A percentile compares a stretch with the other conserved stretches of the same genome.
Evolutionary conservation across 2,113 vertebrate genomes (phyloP).

Genomic region (Megatriorchis doriae): DNA sequence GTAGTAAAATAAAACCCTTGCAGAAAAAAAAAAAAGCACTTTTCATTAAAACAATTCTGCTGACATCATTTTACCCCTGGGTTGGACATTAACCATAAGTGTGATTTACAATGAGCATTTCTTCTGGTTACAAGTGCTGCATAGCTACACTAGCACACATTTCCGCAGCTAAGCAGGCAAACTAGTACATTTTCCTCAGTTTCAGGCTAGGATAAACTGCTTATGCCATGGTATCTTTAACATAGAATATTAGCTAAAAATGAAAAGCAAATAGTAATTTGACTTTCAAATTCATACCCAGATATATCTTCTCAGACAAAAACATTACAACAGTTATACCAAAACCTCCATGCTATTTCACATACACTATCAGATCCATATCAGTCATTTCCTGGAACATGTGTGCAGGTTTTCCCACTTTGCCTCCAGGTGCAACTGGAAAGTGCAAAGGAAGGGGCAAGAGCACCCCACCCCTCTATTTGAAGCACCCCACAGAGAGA

Average conservation of each 20-base stretch:
- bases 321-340: background rate
- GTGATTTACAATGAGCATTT: background rate
- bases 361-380: background rate
- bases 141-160: background rate
- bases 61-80: slow-evolving; percentile 26
- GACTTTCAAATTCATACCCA: background rate
- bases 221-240: background rate
- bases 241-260: background rate
- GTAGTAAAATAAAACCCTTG: background rate
- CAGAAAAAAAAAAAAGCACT: background rate
- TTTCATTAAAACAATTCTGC: slow-evolving; percentile 33
- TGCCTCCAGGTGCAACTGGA: background rate
- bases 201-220: background rate
- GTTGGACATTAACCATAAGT: background rate
- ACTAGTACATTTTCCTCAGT: background rate
- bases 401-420: background rate
- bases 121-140: background rate
- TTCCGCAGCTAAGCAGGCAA: background rate
- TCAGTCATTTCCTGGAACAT: background rate
- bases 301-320: background rate
- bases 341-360: background rate
- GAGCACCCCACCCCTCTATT: background rate
- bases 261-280: background rate
- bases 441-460: background rate
- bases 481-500: background rate